phyloP scores from a whole-genome alignment of 1,140 invertebrate genomes.

The Chlorops oryzae region DNA sequence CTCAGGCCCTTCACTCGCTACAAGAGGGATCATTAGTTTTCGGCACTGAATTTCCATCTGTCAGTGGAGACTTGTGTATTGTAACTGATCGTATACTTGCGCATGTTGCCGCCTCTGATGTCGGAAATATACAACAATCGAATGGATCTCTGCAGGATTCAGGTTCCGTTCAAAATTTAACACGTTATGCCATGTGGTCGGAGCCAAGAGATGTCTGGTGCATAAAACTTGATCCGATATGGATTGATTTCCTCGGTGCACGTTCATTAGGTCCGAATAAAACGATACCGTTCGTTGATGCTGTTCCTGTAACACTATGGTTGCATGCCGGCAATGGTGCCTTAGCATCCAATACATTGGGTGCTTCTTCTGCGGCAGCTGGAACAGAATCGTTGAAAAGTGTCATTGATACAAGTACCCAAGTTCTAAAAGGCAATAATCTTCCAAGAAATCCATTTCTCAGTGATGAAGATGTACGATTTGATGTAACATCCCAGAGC shows the following conservation, averaged over 20 bases:
- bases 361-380: background rate
- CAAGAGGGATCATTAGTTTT: slow-evolving; percentile 69
- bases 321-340: slow-evolving; percentile 44
- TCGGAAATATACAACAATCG: slow-evolving; percentile 18
- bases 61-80: slow-evolving; percentile 57
- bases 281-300: slow-evolving; percentile 82
- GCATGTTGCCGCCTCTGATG: slow-evolving; percentile 53
- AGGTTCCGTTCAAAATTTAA: slow-evolving; percentile 35
- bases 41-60: slow-evolving; percentile 65
- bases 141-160: slow-evolving; percentile 25
- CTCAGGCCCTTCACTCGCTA: slow-evolving; percentile 65
- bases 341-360: slow-evolving; percentile 25
- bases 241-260: slow-evolving; percentile 85
- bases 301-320: slow-evolving; percentile 84
- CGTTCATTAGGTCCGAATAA: slow-evolving; percentile 63
- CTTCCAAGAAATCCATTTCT: slow-evolving; percentile 42
- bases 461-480: slow-evolving; percentile 36
- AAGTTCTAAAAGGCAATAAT: slow-evolving; percentile 7
- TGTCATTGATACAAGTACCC: slow-evolving; percentile 14
- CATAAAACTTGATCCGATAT: slow-evolving; percentile 79
- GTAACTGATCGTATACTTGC: slow-evolving; percentile 70
- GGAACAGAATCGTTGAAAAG: background rate
- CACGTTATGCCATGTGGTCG: slow-evolving; percentile 70
- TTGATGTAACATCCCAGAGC: slow-evolving; percentile 9
- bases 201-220: slow-evolving; percentile 84